phyloP scores from a whole-genome alignment of 2,113 vertebrate genomes.

The Cynopterus brachyotis region DNA sequence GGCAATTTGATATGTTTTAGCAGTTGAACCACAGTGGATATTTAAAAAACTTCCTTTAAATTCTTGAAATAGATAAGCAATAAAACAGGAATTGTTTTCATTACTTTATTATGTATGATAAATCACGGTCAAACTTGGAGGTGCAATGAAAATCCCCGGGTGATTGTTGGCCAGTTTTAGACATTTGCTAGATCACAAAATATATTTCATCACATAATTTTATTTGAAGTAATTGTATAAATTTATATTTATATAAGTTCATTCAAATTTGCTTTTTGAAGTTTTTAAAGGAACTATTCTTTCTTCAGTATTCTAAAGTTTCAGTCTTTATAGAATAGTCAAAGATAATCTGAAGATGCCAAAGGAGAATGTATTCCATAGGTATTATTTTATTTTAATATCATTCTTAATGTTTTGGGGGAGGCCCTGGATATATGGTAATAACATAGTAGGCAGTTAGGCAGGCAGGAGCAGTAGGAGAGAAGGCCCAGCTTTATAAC shows the following conservation, averaged over 20 bases:
- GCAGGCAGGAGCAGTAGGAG: too few relatives aligned
- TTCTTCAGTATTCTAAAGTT: background rate
- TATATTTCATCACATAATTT: background rate
- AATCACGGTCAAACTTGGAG: background rate
- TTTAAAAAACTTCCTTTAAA: background rate
- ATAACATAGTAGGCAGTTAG: too few relatives aligned
- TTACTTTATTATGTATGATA: background rate
- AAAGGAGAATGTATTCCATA: background rate
- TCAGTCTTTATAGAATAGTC: background rate
- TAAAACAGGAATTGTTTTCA: background rate
- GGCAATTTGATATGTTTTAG: background rate
- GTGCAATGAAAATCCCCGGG: background rate
- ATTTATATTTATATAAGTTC: background rate
- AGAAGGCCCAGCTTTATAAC: too few relatives aligned
- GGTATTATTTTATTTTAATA: background rate
- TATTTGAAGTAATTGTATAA: background rate
- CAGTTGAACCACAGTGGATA: background rate
- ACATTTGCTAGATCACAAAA: background rate
- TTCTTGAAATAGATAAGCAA: conserved; percentile 6
- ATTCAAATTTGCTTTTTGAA: background rate
- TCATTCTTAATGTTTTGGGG: background rate
- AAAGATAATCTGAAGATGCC: background rate
- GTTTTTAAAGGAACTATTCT: background rate
- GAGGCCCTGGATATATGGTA: background rate
- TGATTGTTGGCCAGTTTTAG: background rate